Base-by-base conservation (phyloP, 2,113 vertebrate species). In the Vimba vimba region DNA sequence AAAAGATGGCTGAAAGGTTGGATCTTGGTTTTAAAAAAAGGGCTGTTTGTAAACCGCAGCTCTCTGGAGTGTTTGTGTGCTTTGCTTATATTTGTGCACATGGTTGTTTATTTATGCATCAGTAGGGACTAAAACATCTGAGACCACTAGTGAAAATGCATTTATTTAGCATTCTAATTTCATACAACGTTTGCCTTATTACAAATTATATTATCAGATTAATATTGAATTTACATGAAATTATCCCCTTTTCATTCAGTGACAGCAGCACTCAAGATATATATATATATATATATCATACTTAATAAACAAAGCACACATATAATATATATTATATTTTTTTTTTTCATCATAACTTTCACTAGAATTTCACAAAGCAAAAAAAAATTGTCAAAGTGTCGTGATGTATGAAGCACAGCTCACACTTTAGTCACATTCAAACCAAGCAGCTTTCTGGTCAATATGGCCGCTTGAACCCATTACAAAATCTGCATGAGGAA, bases 1-100 rank as follows among this genome's bases (percentile, higher is more conserved):
- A 86, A 27, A 83, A 50, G 45, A 84, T 71, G n/a, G n/a, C 36
- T 25, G 36, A 79, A 62, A 45, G 50, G 76, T 71, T 33, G 43
- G 64, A 66, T 55, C 57, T 71, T 52, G 76, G 39, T 73, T 52
- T 21, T 78, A 0, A 1, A 59, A 60, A 50, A 76, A 69, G 11
- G 36, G 3, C 45, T 23, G 30, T 43, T 36, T 62, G 25, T 25
- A 64, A 76, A 60, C 19, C 4, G 43, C 6, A 66, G 21, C 69
- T 10, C 19, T 64, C 15, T 52, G 25, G n/a, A 2, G 6, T 43
- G 23, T 17, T 77, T 69, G 66, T 86, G 50, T 80, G 30, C 19
- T 75, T 77, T 80, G 30, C 19, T 75, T 77, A 17, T 55, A 11
- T 75, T 19, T 47, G 69, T 84, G 68, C 30, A 19, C 30, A 59